Base-by-base conservation (phyloP, 2,888 invertebrate species). In the Synanthedon formicaeformis region DNA sequence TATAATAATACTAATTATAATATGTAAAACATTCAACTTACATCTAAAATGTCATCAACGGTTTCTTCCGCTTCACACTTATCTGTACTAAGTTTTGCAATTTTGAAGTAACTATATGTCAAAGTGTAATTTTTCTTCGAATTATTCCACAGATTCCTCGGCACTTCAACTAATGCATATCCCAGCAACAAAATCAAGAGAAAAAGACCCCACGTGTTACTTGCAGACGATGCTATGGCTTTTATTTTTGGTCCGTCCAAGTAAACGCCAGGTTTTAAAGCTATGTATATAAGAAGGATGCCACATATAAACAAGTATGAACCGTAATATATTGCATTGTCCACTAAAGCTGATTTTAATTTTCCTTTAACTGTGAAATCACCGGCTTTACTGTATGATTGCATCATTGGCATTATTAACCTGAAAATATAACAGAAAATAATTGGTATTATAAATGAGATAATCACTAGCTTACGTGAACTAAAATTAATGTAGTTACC, bases 151-250 rank as follows among this genome's bases (percentile, higher is more conserved):
- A 98, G 83, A 60, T 92, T 93, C 55, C 98, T 90, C 0, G 95
- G 96, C 3, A 99, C 95, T 84, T 99, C 98, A 0, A 99, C 98
- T 54, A 99, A 88, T 0, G 99, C 98, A 81, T 99, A 98, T 34
- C 95, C 91, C 16, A 99, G 90, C 58, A 99, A 88, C 18, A 99
- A 85, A 50, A 99, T 96, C 51, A 99, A 87, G 40, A 99, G 87
- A 75, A 99, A 97, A 52, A 99, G 87, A 54, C 99, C 99, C 99
- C 99, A 99, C 0, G 99, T 99, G 75, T 99, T 99, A 69, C 98
- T 98, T 3, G 99, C 99, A 13, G 98, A 97, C 3, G 99, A 97
- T 23, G 98, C 96, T 61, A 99, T 97, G 0, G 97, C 95, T 85
- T 98, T 99, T 41, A 99, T 88, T 77, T 98, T 96, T 55, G 90